Evolutionary conservation across 2,888 invertebrate species (phyloP), one percentile per base, ranked within the genome.

Genomic region (Hylaea fasciaria): DNA sequence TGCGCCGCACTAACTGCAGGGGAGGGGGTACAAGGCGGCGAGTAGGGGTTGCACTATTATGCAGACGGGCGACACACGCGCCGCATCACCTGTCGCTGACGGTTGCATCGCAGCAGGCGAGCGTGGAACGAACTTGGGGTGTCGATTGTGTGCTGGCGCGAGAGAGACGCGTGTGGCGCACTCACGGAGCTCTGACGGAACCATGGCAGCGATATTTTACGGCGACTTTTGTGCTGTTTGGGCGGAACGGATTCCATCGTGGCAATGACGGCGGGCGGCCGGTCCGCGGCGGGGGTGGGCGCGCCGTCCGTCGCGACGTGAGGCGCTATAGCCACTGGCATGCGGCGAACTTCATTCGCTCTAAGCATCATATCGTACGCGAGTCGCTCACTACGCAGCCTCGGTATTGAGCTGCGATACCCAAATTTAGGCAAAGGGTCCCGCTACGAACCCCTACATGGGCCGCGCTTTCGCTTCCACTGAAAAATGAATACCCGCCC

Each of bases 141-240:
- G 90, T 97, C 97, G 91, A 97, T 97, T 87, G 97, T 97, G 86
- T 97, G 97, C 86, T 97, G 97, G 57, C 97, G 94, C 64, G 96
- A 94, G 58, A 97, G 94, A 57, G 94, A 94, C 65, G 95, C 95
- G 87, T 96, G 96, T 54, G 94, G 94, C 75, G 94, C 93, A 78
- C 94, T 93, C 72, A 96, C 94, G 63, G 96, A 96, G 76, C 95
- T 95, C 87, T 97, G 97, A 54, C 97, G 94, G 89, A 97, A 97
- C 97, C 97, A 97, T 70, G 97, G 97, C 82, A 97, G 91, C 57
- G 97, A 97, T 76, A 97, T 97, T 89, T 97, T 97, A 78, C 97
- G 94, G 65, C 96, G 94, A 72, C 95, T 94, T 83, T 96, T 96
- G 82, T 95, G 94, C 85, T 88, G 93, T 86, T 92, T 94, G 64